Evolutionary conservation across 2,888 invertebrate species (phyloP).

Genomic region (Slavum lentiscoides): DNA sequence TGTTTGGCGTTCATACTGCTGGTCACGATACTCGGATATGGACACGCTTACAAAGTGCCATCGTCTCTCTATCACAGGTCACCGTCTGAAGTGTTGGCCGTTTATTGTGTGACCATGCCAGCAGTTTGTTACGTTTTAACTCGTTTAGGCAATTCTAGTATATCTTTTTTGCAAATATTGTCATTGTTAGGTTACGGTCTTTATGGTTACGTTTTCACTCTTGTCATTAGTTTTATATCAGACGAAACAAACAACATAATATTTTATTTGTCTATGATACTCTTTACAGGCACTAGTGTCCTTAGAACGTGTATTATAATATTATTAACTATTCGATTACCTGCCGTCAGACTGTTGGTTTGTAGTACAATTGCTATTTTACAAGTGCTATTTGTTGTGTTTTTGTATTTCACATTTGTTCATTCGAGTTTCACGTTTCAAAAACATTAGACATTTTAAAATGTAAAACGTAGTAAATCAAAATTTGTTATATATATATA

Average conservation of each 20-base stretch:
- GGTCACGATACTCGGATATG: conserved; percentile 60
- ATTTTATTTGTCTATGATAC: conserved; percentile 61
- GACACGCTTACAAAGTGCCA: conserved; percentile 59
- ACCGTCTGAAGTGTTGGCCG: conserved; percentile 59
- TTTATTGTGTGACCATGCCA: conserved; percentile 60
- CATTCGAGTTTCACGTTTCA: conserved; percentile 60
- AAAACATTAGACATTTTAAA: conserved; percentile 8
- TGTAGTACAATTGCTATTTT: conserved; percentile 61
- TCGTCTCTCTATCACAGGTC: conserved; percentile 57
- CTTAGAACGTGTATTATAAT: conserved; percentile 62
- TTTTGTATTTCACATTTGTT: conserved; percentile 64
- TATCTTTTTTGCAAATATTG: conserved; percentile 60
- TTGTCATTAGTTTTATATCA: conserved; percentile 60
- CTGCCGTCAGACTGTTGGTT: conserved; percentile 62
- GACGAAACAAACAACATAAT: conserved; percentile 61
- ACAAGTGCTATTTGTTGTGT: conserved; percentile 63
- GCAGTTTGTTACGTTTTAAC: conserved; percentile 59
- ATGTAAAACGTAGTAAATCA: background rate
- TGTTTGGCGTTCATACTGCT: conserved; percentile 60
- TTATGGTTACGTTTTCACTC: conserved; percentile 62
- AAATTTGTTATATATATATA: background rate
- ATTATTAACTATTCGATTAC: conserved; percentile 61
- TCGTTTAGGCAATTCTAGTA: conserved; percentile 59
- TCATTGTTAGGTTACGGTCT: conserved; percentile 61
- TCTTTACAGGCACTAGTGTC: conserved; percentile 63